Conservation (phyloP, 2,797 vertebrate genomes). For the Onychomys leucogaster region DNA sequence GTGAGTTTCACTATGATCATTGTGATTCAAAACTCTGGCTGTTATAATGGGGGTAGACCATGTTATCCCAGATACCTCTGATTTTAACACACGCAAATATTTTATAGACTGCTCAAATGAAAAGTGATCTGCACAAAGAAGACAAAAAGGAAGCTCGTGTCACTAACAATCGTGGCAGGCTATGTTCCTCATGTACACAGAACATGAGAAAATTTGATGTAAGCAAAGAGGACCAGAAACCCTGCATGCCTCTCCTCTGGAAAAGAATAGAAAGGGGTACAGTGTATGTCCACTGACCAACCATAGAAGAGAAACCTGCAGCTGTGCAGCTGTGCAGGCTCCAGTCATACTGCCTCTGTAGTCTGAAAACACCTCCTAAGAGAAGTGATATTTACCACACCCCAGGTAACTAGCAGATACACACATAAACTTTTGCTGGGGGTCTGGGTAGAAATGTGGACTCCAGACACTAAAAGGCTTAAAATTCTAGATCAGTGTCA, state of each 20-base stretch:
- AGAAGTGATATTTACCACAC: background rate
- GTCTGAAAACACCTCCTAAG: background rate
- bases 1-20: background rate
- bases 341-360: fast-evolving
- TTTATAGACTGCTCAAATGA: background rate
- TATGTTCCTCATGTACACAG: background rate
- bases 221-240: background rate
- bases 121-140: background rate
- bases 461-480: background rate
- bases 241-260: background rate
- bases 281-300: background rate
- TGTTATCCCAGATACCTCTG: conserved; percentile 4
- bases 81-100: background rate
- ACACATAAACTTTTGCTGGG: background rate
- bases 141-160: background rate
- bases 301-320: background rate
- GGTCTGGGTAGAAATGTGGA: background rate
- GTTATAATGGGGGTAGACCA: background rate
- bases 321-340: fast-evolving
- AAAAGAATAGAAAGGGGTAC: background rate
- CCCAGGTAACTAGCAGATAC: background rate
- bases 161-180: too few species aligned
- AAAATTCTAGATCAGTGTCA: background rate
- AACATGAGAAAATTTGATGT: background rate
- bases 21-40: conserved; percentile 4